phyloP scores from a whole-genome alignment of 2,113 vertebrate species.

The Anolis sagrei region DNA sequence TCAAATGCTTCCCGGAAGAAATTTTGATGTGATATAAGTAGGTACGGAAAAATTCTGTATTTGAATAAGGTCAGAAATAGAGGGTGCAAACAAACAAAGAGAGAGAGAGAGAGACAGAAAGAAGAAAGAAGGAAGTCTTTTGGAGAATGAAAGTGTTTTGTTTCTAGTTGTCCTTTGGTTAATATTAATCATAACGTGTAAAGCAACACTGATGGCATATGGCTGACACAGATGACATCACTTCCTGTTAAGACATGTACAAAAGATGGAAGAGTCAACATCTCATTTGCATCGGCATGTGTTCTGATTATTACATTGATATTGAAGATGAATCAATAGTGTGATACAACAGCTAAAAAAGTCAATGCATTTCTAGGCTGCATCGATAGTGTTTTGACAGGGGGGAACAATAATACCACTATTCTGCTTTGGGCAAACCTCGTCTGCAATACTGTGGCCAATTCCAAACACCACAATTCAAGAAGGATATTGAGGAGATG shows the following conservation, averaged over 20 bases:
- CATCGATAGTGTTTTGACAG: too few relatives aligned
- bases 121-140: constrained; percentile 45
- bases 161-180: constrained; percentile 79
- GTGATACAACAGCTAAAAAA: too few relatives aligned
- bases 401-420: too few relatives aligned
- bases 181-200: constrained; percentile 82
- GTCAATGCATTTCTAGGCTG: too few relatives aligned
- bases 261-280: constrained; percentile 74
- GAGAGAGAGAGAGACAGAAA: not conserved
- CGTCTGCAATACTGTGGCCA: too few relatives aligned
- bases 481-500: too few relatives aligned
- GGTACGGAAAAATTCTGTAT: constrained; percentile 59
- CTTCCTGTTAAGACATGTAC: constrained; percentile 68
- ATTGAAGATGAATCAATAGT: constrained; percentile 65
- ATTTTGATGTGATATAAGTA: constrained; percentile 29
- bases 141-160: constrained; percentile 67
- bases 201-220: constrained; percentile 79
- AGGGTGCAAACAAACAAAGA: not conserved
- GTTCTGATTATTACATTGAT: constrained; percentile 80
- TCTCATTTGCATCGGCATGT: constrained; percentile 81
- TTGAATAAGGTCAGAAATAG: constrained; percentile 72
- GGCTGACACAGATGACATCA: constrained; percentile 80
- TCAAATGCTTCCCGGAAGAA: constrained; percentile 78
- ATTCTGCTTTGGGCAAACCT: too few relatives aligned
- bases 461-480: too few relatives aligned